Evolutionary conservation across 2,888 invertebrate species (phyloP), one percentile per base, ranked within the genome.

Genomic region (Pseudoips prasinana): DNA sequence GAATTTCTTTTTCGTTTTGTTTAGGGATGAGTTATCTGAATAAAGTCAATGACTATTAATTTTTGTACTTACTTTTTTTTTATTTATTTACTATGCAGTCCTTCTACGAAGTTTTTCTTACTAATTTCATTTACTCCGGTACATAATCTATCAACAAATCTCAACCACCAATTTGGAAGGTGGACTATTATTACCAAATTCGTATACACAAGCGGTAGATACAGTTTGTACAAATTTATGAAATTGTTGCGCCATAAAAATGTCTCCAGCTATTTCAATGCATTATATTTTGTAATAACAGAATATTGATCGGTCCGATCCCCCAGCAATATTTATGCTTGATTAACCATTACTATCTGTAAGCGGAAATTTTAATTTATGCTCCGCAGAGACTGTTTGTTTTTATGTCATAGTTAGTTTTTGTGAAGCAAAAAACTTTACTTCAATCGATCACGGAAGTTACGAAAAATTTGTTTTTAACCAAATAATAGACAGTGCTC

Each of bases 281-380:
- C 8, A 32, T 25, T 35, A 33, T 29, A 5, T 14, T 22, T 35
- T 27, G 55, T 56, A 66, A 64, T 68, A 64, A 63, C 54, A 58
- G 55, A 63, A 58, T 68, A 75, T 76, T 58, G 69, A 64, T 66
- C 61, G 63, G 44, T 46, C 37, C 39, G 54, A 65, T 73, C 82
- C 85, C 81, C 80, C 62, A 64, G 57, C 64, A 68, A 73, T 72
- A 68, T 83, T 87, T 79, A 80, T 81, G 83, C 77, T 82, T 84
- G 75, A 85, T 76, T 80, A 73, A 67, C 47, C 73, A 70, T 72
- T 65, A 70, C 65, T 71, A 73, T 77, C 75, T 70, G 60, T 67
- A 68, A 80, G 77, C 85, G 86, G 87, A 86, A 81, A 88, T 86
- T 85, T 87, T 85, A 85, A 86, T 88, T 87, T 88, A 84, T 83